Base-by-base conservation (phyloP, 1,140 invertebrate species). In the Dolichoris vasculosae region DNA sequence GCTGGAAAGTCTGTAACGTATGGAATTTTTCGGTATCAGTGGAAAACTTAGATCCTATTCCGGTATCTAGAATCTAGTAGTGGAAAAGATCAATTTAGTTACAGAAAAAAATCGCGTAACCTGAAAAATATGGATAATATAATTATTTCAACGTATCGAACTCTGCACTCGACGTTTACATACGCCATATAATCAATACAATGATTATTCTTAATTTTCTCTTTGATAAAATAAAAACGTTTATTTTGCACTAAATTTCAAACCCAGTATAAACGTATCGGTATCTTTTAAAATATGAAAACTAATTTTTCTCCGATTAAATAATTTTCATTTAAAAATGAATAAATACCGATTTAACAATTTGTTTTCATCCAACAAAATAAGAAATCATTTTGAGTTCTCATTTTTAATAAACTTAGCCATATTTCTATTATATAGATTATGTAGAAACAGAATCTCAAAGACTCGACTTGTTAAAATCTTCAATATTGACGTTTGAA, bases 401-500 rank as follows among this genome's bases (percentile, higher is more conserved):
- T n/a, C n/a, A n/a, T n/a, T 40, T 71, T 40, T 71, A 3, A 43
- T 43, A 23, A 15, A 40, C 38, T n/a, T 73, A 13, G 0, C 9
- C 35, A 11, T 73, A 43, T 26, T 9, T 7, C 2, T 38, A 1
- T n/a, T 43, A 3, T n/a, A n/a, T 43, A 43, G n/a, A 20, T 73
- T 73, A 73, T 73, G 9, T 73, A 11, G 13, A 73, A 43, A 26
- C 20, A 20, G n/a, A 43, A 23, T 26, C 7, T 3, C 38, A 43
- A 32, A 73, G 69, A 73, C 26, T 43, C 69, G 43, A 73, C 38
- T 51, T 76, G 30, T 76, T 76, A 76, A 76, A 76, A 51, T 76
- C 30, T 76, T 48, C n/a, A 76, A 76, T 76, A 76, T 76, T 76
- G 46, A 51, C 46, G 75, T 43, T 51, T 51, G 30, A 30, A 48